Percentiles rank a stretch among this genome's conserved stretches.
Conservation (phyloP, 2,797 vertebrate genomes). For the Protonibea diacanthus region DNA sequence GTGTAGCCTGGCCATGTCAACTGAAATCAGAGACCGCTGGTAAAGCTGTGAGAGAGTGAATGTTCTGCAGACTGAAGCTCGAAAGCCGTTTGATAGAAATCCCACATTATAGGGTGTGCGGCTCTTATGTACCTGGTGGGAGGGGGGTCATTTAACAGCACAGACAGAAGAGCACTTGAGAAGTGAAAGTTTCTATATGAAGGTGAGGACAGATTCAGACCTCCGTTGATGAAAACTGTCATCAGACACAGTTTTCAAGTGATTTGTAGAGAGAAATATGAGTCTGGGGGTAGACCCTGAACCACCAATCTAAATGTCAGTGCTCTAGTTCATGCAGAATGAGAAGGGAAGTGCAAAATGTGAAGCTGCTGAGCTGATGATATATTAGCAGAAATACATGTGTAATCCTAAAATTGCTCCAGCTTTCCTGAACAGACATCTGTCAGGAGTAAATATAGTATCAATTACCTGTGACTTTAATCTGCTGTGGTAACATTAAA, state of each 20-base stretch:
- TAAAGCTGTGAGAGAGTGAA: conserved; percentile 47
- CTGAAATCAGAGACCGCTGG: conserved; percentile 73
- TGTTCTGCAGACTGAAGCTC: conserved; percentile 20
- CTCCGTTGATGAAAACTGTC: conserved; percentile 62
- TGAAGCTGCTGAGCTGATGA: conserved; percentile 18
- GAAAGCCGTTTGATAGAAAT: conserved; percentile 50
- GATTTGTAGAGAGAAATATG: conserved; percentile 60
- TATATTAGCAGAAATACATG: background rate
- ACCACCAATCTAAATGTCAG: conserved; percentile 39
- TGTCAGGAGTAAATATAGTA: background rate
- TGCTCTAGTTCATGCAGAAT: background rate
- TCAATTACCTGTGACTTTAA: background rate
- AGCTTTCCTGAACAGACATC: background rate
- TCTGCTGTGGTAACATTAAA: background rate
- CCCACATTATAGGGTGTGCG: conserved; percentile 54
- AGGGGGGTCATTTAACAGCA: conserved; percentile 55
- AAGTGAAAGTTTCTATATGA: conserved; percentile 61
- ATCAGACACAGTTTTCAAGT: conserved; percentile 49
- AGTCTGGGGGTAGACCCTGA: conserved; percentile 4
- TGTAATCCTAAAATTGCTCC: conserved; percentile 40
- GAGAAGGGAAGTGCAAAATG: conserved; percentile 14
- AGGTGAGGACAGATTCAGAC: conserved; percentile 58
- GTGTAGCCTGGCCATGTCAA: conserved; percentile 56
- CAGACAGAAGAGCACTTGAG: conserved; percentile 70
- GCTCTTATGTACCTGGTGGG: conserved; percentile 44